Evolutionary conservation across 2,113 vertebrate genomes (phyloP).

Genomic region (Sylvia atricapilla): DNA sequence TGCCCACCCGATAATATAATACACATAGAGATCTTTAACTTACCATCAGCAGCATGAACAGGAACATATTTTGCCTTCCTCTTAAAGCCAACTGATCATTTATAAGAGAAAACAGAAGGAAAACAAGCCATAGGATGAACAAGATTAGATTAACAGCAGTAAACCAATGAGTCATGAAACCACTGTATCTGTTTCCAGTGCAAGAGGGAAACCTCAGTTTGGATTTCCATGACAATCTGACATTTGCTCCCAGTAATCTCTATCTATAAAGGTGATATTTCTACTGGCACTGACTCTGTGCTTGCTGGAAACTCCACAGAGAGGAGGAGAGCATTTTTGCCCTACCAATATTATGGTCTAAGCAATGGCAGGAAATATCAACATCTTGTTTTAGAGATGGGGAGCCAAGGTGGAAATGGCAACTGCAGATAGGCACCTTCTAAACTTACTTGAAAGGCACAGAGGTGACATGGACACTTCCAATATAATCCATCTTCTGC

Average conservation of each 20-base stretch:
- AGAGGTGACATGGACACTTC: background rate
- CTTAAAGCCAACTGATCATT: constrained; percentile 82
- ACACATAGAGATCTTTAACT: background rate
- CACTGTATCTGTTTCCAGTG: background rate
- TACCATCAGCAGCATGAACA: constrained; percentile 72
- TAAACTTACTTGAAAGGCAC: background rate
- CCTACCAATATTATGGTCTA: background rate
- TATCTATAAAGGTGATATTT: background rate
- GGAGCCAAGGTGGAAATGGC: background rate
- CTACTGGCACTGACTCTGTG: background rate
- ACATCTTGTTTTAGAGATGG: background rate
- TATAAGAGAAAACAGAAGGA: background rate
- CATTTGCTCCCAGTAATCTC: background rate
- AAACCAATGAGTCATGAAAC: background rate
- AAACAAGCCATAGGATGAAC: background rate
- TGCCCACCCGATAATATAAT: background rate
- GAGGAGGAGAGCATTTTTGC: background rate
- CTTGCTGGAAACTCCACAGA: background rate
- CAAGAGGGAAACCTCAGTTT: background rate
- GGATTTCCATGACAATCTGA: background rate
- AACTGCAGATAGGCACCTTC: background rate
- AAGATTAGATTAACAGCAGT: background rate
- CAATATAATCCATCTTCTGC: background rate
- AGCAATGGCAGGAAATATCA: background rate
- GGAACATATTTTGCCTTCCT: constrained; percentile 70